Evolutionary conservation across 2,888 invertebrate genomes (phyloP).

Genomic region (Druceiella hillmani): DNA sequence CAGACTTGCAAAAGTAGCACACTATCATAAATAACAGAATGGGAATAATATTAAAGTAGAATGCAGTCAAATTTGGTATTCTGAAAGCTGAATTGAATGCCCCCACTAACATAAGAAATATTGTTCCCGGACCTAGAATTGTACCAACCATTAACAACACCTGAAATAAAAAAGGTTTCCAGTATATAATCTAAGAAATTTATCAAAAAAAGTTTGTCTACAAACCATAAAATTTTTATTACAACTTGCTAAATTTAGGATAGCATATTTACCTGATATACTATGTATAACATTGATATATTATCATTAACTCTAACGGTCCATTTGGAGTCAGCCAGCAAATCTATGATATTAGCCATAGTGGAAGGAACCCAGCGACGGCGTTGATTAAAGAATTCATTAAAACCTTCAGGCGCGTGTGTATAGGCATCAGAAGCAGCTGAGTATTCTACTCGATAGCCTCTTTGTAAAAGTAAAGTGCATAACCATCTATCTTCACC

Average conservation of each 20-base stretch:
- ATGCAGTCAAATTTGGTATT: conserved; percentile 61
- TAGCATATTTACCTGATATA: conserved; percentile 47
- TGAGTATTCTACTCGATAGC: conserved; percentile 89
- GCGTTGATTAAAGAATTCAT: conserved; percentile 91
- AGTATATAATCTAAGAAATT: background rate
- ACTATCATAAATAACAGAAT: conserved; percentile 59
- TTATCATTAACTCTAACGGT: conserved; percentile 83
- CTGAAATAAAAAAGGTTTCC: conserved; percentile 28
- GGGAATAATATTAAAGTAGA: conserved; percentile 63
- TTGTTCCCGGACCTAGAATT: conserved; percentile 75
- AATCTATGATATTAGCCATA: conserved; percentile 89
- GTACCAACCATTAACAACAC: conserved; percentile 66
- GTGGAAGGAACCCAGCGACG: conserved; percentile 96
- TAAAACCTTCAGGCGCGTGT: conserved; percentile 87
- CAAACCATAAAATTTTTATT: background rate
- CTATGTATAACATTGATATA: conserved; percentile 76
- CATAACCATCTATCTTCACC: conserved; percentile 97
- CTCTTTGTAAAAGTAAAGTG: conserved; percentile 84
- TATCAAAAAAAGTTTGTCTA: background rate
- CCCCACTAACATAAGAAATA: conserved; percentile 78
- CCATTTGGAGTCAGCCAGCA: conserved; percentile 69
- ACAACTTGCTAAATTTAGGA: background rate
- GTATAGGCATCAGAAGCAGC: conserved; percentile 95
- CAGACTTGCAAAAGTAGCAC: conserved; percentile 62
- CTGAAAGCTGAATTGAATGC: conserved; percentile 75